phyloP scores from a whole-genome alignment of 2,113 vertebrate species.

The Sylvia atricapilla region DNA sequence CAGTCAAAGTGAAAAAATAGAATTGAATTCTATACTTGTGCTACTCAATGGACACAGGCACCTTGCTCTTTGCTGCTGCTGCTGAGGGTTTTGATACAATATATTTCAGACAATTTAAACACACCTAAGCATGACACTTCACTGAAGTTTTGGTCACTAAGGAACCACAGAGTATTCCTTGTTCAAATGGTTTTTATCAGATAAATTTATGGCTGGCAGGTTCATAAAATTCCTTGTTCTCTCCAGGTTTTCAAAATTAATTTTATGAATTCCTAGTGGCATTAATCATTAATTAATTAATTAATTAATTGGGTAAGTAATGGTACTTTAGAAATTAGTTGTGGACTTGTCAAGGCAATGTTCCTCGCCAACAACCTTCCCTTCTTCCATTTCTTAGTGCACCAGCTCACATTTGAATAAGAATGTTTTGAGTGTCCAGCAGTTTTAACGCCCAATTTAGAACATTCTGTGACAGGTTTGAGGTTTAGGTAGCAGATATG shows the following conservation, averaged over 20 bases:
- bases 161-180: not conserved
- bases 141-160: slow-evolving; percentile 30
- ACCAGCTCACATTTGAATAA: not conserved
- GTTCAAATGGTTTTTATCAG: not conserved
- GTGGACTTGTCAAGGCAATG: not conserved
- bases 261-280: not conserved
- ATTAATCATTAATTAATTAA: not conserved
- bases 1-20: slow-evolving; percentile 73
- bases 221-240: not conserved
- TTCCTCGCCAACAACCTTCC: not conserved
- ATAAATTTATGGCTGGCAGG: not conserved
- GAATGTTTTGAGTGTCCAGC: not conserved
- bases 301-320: not conserved
- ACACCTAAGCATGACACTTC: slow-evolving; percentile 42
- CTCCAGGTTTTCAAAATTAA: not conserved
- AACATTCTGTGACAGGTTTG: not conserved
- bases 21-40: slow-evolving; percentile 69
- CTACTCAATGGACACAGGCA: slow-evolving; percentile 63
- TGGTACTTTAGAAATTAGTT: not conserved
- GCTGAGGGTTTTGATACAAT: slow-evolving; percentile 51
- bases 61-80: slow-evolving; percentile 59
- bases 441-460: not conserved
- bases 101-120: slow-evolving; percentile 53
- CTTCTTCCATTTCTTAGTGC: not conserved
- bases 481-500: not conserved